Conservation (phyloP, 2,888 invertebrate species). For the Lepidocyrtoides sp. region DNA sequence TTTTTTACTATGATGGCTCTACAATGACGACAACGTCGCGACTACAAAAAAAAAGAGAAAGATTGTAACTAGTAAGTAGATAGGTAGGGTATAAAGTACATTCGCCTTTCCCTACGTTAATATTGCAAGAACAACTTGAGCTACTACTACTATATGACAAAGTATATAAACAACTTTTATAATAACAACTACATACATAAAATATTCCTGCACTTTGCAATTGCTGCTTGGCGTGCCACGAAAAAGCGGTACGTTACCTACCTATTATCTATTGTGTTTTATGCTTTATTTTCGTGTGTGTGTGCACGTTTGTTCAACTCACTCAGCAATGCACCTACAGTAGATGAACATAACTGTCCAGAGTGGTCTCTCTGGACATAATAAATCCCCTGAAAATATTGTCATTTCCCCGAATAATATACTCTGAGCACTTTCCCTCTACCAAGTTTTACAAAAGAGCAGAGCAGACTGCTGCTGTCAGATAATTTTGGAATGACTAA, state of each 20-base stretch:
- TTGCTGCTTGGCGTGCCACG: not conserved
- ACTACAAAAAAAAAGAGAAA: not conserved
- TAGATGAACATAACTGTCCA: slow-evolving; percentile 24
- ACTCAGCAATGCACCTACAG: not conserved
- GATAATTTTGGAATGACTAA: slow-evolving; percentile 37
- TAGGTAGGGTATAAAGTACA: not conserved
- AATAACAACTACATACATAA: no score
- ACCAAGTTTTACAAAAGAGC: not conserved
- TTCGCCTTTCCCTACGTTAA: slow-evolving; percentile 36
- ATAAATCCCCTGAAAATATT: slow-evolving; percentile 74
- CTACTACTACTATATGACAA: no score
- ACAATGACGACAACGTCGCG: slow-evolving; percentile 5
- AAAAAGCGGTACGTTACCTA: not conserved
- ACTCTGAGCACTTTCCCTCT: not conserved
- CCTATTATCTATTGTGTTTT: no score
- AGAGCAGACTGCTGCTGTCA: not conserved
- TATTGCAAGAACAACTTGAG: slow-evolving; percentile 31
- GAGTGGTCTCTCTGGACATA: slow-evolving; percentile 63
- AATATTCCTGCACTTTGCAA: not conserved
- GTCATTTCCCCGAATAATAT: slow-evolving; percentile 58
- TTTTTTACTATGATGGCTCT: not conserved
- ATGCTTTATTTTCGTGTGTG: not conserved
- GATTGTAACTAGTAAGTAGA: not conserved
- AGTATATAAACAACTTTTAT: not conserved
- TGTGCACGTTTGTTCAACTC: not conserved